Percentiles rank a stretch among this genome's conserved stretches.
These are phyloP conservation scores for Orientallactaga sibirica DNA, from an alignment of 2,797 vertebrate genomes.

Conservation along the genomic window DNA sequence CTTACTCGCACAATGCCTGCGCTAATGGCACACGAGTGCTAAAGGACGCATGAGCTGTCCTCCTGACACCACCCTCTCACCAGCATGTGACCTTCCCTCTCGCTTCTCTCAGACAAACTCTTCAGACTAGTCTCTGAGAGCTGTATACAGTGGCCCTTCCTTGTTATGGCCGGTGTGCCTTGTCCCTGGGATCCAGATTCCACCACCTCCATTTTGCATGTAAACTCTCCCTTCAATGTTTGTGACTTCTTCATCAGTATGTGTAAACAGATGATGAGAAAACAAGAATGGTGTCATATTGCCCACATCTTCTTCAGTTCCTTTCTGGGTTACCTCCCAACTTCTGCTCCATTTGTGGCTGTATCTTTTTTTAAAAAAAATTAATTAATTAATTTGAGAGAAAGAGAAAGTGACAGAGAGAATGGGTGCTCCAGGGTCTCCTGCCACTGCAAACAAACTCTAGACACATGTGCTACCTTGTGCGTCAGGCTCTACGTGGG, in stretches of 20 bases:
- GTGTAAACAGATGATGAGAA: not conserved
- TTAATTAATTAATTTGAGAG: no score
- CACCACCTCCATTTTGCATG: not conserved
- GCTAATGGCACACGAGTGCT: not conserved
- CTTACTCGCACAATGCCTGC: not conserved
- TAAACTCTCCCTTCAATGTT: not conserved
- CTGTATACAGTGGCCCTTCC: not conserved
- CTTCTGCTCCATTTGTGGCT: not conserved
- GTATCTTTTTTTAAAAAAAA: no score
- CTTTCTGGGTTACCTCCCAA: not conserved
- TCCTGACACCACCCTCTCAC: not conserved
- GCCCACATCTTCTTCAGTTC: not conserved
- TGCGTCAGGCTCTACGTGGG: no score
- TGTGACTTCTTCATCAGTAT: not conserved
- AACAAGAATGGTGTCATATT: not conserved
- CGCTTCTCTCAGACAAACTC: not conserved
- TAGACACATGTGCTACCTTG: no score
- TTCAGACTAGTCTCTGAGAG: no score
- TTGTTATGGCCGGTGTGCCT: not conserved
- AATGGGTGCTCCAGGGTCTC: no score
- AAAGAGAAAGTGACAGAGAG: no score
- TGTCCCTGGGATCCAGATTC: no score
- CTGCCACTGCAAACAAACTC: no score
- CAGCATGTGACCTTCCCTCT: not conserved
- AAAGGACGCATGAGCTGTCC: not conserved